A percentile compares a stretch with the other conserved stretches of the same genome.
Conservation (phyloP, 2,113 vertebrate species). For the Callopanchax toddi region DNA sequence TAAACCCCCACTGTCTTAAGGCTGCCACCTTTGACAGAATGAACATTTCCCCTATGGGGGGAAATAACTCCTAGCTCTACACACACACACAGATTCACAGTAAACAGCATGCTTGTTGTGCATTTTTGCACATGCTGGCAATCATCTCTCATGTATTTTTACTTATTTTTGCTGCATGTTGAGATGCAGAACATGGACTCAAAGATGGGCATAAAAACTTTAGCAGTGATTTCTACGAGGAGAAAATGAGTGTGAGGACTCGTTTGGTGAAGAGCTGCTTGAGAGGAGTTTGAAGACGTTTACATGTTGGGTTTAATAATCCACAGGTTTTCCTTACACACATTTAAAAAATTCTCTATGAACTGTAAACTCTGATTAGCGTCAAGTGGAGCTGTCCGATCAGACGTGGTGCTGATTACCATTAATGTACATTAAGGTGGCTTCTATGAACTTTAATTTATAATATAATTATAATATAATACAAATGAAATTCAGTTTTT, state of each 20-base stretch:
- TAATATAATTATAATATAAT: not conserved
- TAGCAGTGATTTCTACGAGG: too few species aligned
- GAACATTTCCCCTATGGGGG: conserved; percentile 43
- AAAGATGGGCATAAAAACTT: too few species aligned
- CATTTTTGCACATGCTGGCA: conserved; percentile 15
- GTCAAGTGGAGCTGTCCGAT: conserved; percentile 59
- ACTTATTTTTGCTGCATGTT: conserved; percentile 14
- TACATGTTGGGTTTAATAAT: not conserved
- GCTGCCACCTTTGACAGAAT: conserved; percentile 76
- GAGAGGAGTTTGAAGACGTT: too few species aligned
- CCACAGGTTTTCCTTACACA: not conserved
- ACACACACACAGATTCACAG: conserved; percentile 40
- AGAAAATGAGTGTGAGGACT: too few species aligned
- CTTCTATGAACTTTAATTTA: not conserved
- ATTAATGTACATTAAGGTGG: conserved; percentile 14
- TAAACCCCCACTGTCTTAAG: conserved; percentile 75
- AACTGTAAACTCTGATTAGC: conserved; percentile 6
- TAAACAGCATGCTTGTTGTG: conserved; percentile 67
- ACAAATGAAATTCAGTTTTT: not conserved
- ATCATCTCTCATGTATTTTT: not conserved
- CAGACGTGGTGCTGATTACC: conserved; percentile 62
- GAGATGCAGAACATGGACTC: conserved; percentile 18
- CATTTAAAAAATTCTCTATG: not conserved
- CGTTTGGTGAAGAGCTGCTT: too few species aligned
- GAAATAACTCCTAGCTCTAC: conserved; percentile 39